Conservation (phyloP, 2,888 invertebrate genomes). For the Pseudococcus jackbeardsleyi region DNA sequence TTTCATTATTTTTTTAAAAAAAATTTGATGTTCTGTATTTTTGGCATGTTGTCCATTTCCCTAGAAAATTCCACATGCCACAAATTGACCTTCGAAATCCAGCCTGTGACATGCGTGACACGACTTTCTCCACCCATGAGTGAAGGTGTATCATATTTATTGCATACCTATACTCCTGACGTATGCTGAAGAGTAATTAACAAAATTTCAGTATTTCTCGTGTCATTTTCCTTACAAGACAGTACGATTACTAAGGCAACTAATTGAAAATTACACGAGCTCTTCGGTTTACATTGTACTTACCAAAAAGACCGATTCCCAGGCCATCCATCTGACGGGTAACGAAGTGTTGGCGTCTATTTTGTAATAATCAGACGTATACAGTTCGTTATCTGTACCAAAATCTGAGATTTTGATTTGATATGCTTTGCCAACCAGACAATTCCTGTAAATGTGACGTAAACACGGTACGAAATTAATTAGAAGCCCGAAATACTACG, state of each 20-base stretch:
- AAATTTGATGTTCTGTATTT: no score
- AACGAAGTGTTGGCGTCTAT: conserved; percentile 83
- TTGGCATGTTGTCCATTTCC: no score
- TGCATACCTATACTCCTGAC: background rate
- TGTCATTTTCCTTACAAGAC: background rate
- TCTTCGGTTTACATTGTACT: conserved; percentile 66
- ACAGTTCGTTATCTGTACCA: conserved; percentile 85
- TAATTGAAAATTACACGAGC: background rate
- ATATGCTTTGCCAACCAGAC: conserved; percentile 85
- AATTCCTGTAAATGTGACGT: conserved; percentile 76
- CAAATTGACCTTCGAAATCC: no score
- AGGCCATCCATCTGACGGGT: conserved; percentile 91
- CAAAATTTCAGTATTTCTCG: background rate
- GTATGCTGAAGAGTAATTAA: background rate
- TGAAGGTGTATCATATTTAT: background rate
- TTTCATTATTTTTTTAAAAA: no score
- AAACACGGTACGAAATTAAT: background rate
- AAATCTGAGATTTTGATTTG: conserved; percentile 88
- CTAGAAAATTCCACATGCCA: no score
- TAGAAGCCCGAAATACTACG: background rate
- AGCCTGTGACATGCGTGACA: no score
- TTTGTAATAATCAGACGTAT: conserved; percentile 85
- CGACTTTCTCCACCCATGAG: no score
- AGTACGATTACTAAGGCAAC: no score
- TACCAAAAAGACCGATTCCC: conserved; percentile 84